A percentile compares a stretch with the other conserved stretches of the same genome.
phyloP scores from a whole-genome alignment of 2,797 vertebrate species.

The Morus bassanus region DNA sequence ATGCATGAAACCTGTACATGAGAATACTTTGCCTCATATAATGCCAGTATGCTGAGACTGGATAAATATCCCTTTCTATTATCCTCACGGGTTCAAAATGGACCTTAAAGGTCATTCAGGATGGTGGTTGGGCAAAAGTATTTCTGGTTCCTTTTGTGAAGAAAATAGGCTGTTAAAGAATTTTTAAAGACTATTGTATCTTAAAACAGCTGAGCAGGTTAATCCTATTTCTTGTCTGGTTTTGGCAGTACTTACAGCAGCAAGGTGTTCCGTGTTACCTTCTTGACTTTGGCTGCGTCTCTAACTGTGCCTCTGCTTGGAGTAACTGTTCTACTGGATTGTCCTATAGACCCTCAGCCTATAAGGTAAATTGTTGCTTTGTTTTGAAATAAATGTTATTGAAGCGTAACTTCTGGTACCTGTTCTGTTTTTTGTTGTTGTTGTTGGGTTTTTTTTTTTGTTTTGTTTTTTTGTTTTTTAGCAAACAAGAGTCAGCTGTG shows the following conservation, averaged over 20 bases:
- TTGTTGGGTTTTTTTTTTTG: neutral
- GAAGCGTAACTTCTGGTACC: neutral
- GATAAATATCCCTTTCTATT: neutral
- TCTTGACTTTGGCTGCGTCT: slow-evolving; percentile 81
- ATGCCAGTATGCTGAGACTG: neutral
- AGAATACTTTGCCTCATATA: neutral
- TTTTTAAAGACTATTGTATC: neutral
- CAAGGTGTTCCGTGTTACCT: slow-evolving; percentile 89
- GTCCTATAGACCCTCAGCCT: slow-evolving; percentile 88
- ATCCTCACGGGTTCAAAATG: neutral
- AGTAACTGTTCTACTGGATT: slow-evolving; percentile 86
- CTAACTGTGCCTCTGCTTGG: slow-evolving; percentile 84
- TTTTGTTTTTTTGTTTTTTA: too few species aligned
- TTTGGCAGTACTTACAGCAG: slow-evolving; percentile 88
- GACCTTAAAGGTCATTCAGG: neutral
- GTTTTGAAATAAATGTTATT: neutral
- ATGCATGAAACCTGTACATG: neutral
- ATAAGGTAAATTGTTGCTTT: slow-evolving; percentile 79
- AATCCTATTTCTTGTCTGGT: neutral
- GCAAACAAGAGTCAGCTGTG: neutral
- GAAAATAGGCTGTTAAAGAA: neutral
- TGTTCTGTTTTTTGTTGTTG: neutral
- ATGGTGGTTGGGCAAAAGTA: neutral
- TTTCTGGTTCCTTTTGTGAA: neutral
- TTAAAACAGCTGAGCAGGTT: neutral